Evolutionary conservation across 2,113 vertebrate genomes (phyloP), one percentile per base, ranked within the genome.

Genomic region (Carlito syrichta): DNA sequence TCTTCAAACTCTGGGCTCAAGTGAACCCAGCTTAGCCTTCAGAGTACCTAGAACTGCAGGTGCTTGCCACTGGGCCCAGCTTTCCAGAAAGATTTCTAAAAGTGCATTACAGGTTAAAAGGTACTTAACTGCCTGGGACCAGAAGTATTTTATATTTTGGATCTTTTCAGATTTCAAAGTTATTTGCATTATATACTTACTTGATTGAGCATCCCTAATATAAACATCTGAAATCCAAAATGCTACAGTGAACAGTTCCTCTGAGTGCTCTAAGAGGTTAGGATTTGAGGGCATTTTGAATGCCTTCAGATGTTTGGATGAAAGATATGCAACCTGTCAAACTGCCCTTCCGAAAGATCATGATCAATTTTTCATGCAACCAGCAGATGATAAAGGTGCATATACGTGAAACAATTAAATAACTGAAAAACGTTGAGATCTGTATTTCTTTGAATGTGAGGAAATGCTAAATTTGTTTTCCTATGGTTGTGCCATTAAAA

Each of bases 11-110:
- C 27, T 48, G 23, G 25, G 71, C 23, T 25, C 25, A 74, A 71
- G 73, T 14, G 32, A 76, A 48, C 48, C 43, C 27, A 16, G 27
- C 73, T 74, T 8, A 76, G 43, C 43, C 43, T 48, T 27, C 27
- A 32, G 14, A 76, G 73, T 76, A 76, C 30, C 43, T 48, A 27
- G 13, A 27, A 76, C 27, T 48, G 48, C 43, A 14, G 8, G 45
- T 17, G 27, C 4, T 3, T 4, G 27, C 43, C 45, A 30, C 73
- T 27, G 27, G 30, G 73, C 45, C 4, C 16, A 8, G 27, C 73
- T 78, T 82, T 50, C 30, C 74, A 27, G 38, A 76, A n/a, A 50
- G 43, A 88, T 56, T 86, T 90, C 69, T 68, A 91, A 91, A 97
- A 60, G 48, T 52, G 81, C 25, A 92, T 52, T 89, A 71, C 5